These are phyloP conservation scores for Pedicia rivosa DNA, from an alignment of 2,888 invertebrate genomes.

Conservation along the genomic window DNA sequence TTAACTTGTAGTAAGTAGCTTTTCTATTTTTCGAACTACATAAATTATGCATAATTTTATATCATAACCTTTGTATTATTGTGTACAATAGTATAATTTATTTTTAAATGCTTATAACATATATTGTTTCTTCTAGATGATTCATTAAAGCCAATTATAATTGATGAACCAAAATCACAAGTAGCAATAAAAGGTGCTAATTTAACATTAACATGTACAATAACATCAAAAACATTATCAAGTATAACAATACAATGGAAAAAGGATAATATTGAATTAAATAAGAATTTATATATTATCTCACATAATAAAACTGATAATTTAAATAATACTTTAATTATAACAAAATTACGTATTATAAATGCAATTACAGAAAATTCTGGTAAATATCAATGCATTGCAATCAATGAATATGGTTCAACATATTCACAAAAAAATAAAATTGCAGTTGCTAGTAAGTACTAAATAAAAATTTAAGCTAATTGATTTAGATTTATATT, in stretches of 20 bases:
- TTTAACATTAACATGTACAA: conserved; percentile 65
- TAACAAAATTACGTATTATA: conserved; percentile 54
- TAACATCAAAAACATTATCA: conserved; percentile 59
- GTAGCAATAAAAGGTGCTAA: conserved; percentile 79
- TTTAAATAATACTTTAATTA: conserved; percentile 45
- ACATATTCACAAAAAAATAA: conserved; percentile 77
- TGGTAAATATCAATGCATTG: conserved; percentile 86
- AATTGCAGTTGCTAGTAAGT: conserved; percentile 66
- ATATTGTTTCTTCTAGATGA: conserved; percentile 35
- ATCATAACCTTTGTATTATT: no score
- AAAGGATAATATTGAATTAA: conserved; percentile 58
- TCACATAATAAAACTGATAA: conserved; percentile 30
- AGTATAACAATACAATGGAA: conserved; percentile 75
- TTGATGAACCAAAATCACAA: conserved; percentile 64
- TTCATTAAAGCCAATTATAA: conserved; percentile 71
- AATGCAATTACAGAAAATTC: conserved; percentile 67
- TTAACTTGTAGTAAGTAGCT: conserved; percentile 46
- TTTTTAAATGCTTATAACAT: conserved; percentile 7
- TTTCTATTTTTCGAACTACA: background rate
- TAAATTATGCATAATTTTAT: no score
- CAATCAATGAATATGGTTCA: conserved; percentile 75
- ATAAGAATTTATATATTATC: conserved; percentile 11
- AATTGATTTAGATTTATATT: background rate
- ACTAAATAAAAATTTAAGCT: background rate
- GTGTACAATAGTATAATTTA: no score